Base-by-base conservation (phyloP, 2,797 vertebrate genomes). In the Bucorvus abyssinicus region DNA sequence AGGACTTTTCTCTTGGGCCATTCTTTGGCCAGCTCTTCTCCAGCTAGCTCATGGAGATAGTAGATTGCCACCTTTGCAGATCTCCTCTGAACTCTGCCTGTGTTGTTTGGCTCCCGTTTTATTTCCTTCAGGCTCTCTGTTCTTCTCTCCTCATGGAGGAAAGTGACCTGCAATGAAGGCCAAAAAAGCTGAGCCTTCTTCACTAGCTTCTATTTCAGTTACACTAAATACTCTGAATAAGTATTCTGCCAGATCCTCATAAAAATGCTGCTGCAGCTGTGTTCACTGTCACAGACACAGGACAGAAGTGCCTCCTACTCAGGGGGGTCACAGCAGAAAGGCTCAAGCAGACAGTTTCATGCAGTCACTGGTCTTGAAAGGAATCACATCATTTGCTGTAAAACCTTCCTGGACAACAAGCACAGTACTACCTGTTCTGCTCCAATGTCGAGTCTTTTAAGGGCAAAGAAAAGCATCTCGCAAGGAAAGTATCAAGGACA, bases 1-100 rank as follows among this genome's bases (percentile, higher is more conserved):
- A 98, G 98, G 57, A 99, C 98, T 97, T 99, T 99, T 93, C 98
- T 98, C 97, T 99, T 99, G 71, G 99, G 98, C 99, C 99, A 99
- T 89, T 99, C 99, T 96, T 99, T 99, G 87, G 98, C 98, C 94
- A 99, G 97, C 27, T 99, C 99, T 47, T 98, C 98, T 93, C 98
- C 98, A 92, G 99, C 99, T 21, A 99, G 98, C 94, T 99, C 99
- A 34, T 99, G 99, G 91, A 99, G 97, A 95, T 99, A 98, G 94
- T 99, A 99, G 90, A 98, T 98, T 2, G 99, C 99, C 87, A 99
- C 98, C 97, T 99, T 99, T 11, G 99, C 99, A 3, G 99, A 99
- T 36, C 98, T 98, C 55, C 99, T 98, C 95, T 99, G 99, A 88
- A 99, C 98, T 94, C 99, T 96, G 73, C 98, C 98, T 23, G 91